Base-by-base conservation (phyloP, 2,888 invertebrate species). In the Pseudococcus longispinus region DNA sequence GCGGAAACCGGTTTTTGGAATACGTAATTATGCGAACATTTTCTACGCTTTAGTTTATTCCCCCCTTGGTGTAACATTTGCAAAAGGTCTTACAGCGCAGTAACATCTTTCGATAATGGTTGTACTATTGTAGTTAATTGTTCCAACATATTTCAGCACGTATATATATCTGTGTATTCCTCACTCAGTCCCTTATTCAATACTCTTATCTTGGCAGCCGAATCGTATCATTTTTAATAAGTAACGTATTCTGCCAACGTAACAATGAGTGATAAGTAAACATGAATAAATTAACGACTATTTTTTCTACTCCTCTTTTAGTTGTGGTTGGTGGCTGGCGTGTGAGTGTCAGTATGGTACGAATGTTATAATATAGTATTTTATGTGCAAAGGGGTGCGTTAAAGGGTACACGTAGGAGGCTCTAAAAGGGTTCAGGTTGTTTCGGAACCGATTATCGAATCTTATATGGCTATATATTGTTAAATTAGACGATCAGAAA, bases 11-110 rank as follows among this genome's bases (percentile, higher is more conserved):
- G 87, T 87, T 87, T 65, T 83, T 32, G 83, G 87, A 87, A 87
- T 87, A 87, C 83, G 70, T 87, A 87, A 87, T 87, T 87, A 87
- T 87, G 87, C 87, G 87, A 87, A 87, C 87, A 74, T 83, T 74
- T 70, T 83, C 60, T 37, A 87, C 55, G 55, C 86, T 80, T 77
- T 51, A 65, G 84, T 65, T 60, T 42, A 60, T 60, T 60, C 55
- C 84, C 84, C 84, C 84, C 60, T 65, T 18, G 55, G 65, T 23
- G 44, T 84, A 84, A 42, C 85, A 85, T 85, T 85, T 70, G 85
- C 80, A 44, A 86, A 86, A 86, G 77, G 80, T 86, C 80, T 77
- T 86, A 85, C 37, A 42, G 1, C 77, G 15, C 23, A 46, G 85
- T 86, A 86, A 74, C 74, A 42, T 77, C 80, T 74, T 70, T 86